phyloP scores from a whole-genome alignment of 2,888 invertebrate genomes.

The Hedya salicella region DNA sequence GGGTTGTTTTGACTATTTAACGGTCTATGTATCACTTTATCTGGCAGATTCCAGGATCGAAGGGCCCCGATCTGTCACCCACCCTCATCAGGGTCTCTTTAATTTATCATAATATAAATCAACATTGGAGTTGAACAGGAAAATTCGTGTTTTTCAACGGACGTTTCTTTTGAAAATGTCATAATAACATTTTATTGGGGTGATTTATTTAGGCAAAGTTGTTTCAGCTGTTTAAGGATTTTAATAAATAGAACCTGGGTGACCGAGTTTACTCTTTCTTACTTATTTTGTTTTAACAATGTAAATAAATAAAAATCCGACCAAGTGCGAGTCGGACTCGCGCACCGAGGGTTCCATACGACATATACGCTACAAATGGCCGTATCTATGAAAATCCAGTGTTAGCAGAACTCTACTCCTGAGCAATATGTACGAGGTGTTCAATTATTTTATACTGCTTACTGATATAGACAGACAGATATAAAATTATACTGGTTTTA shows the following conservation, averaged over 20 bases:
- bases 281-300: not conserved
- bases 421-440: no score
- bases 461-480: no score
- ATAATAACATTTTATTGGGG: constrained; percentile 17
- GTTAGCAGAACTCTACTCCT: no score
- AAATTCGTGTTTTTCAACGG: constrained; percentile 16
- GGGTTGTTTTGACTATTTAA: constrained; percentile 36
- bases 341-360: no score
- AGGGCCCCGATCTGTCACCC: constrained; percentile 22
- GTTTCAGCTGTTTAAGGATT: not conserved
- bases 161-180: not conserved
- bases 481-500: no score
- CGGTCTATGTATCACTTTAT: constrained; percentile 31
- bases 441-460: no score
- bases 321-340: no score
- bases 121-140: constrained; percentile 17
- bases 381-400: no score
- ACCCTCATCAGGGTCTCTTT: constrained; percentile 29
- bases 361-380: no score
- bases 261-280: no score
- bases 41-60: constrained; percentile 9
- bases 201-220: not conserved
- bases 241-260: not conserved
- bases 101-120: constrained; percentile 39
- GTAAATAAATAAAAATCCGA: no score